Percentiles rank a stretch among this genome's conserved stretches.
These are phyloP conservation scores for Xiphophorus couchianus DNA, from an alignment of 2,113 vertebrate genomes.

Conservation along the genomic window DNA sequence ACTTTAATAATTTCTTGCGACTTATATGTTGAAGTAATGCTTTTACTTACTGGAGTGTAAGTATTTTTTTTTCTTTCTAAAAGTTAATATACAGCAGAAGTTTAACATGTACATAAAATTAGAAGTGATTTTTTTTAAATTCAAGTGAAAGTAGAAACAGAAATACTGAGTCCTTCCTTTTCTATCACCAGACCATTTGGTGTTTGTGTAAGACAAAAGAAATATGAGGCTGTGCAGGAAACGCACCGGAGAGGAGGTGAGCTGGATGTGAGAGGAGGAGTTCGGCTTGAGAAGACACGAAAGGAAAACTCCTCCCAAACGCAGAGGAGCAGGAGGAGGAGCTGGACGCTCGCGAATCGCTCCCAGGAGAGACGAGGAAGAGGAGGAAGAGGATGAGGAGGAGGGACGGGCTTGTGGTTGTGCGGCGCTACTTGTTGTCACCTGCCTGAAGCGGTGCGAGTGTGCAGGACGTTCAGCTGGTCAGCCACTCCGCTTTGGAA, in stretches of 20 bases:
- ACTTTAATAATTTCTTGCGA: too few species aligned
- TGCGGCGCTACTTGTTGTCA: conserved; percentile 67
- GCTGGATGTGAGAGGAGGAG: conserved; percentile 41
- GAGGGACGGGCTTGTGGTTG: conserved; percentile 51
- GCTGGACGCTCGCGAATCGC: conserved; percentile 74
- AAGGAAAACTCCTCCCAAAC: conserved; percentile 70
- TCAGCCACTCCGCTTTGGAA: conserved; percentile 41
- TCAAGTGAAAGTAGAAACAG: conserved; percentile 17
- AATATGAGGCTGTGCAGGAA: conserved; percentile 66
- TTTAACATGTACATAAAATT: too few species aligned
- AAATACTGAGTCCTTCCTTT: conserved; percentile 48
- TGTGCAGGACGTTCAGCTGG: conserved; percentile 38
- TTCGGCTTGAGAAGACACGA: conserved; percentile 38
- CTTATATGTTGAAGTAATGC: too few species aligned
- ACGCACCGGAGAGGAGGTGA: conserved; percentile 4
- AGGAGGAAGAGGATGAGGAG: conserved; percentile 52
- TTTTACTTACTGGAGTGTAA: too few species aligned
- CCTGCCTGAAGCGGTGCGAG: conserved; percentile 64
- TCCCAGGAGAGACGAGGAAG: conserved; percentile 59
- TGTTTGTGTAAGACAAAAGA: conserved; percentile 62
- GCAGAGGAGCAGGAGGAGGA: conserved; percentile 74
- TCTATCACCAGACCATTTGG: conserved; percentile 35
- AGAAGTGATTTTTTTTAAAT: too few species aligned
- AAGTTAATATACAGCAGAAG: too few species aligned
- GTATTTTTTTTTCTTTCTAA: too few species aligned